Conservation (phyloP, 2,113 vertebrate species). For the Rhinopithecus roxellana region DNA sequence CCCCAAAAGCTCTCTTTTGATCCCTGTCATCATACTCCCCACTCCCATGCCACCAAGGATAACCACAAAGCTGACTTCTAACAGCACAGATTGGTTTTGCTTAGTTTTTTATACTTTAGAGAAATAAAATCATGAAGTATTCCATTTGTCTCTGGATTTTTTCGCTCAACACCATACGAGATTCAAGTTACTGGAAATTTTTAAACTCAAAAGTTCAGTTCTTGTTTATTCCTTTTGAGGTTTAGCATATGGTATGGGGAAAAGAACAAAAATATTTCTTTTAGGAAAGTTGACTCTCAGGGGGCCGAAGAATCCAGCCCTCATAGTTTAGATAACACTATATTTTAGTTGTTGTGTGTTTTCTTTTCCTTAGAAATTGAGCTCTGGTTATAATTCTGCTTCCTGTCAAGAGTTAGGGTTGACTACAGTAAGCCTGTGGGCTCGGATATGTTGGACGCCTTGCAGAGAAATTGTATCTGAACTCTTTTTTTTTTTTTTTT, state of each 20-base stretch:
- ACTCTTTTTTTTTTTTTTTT: neutral
- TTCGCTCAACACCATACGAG: neutral
- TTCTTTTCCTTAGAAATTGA: constrained; percentile 70
- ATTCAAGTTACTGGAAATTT: constrained; percentile 70
- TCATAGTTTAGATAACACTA: constrained; percentile 67
- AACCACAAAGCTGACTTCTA: neutral
- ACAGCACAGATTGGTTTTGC: neutral
- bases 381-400: constrained; percentile 64
- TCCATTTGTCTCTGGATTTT: constrained; percentile 51
- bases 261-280: constrained; percentile 79
- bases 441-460: constrained; percentile 13
- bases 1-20: neutral
- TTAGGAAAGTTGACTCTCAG: constrained; percentile 72
- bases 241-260: constrained; percentile 42
- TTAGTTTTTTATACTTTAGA: neutral
- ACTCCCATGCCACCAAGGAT: neutral
- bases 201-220: constrained; percentile 79
- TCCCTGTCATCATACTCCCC: neutral
- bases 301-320: constrained; percentile 53
- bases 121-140: constrained; percentile 8
- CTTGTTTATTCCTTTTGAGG: constrained; percentile 70
- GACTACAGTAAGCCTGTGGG: constrained; percentile 62
- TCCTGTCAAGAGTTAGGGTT: constrained; percentile 66
- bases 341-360: constrained; percentile 71
- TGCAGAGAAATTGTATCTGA: constrained; percentile 53